Conservation (phyloP, 2,113 vertebrate genomes). For the Micronisus gabar region DNA sequence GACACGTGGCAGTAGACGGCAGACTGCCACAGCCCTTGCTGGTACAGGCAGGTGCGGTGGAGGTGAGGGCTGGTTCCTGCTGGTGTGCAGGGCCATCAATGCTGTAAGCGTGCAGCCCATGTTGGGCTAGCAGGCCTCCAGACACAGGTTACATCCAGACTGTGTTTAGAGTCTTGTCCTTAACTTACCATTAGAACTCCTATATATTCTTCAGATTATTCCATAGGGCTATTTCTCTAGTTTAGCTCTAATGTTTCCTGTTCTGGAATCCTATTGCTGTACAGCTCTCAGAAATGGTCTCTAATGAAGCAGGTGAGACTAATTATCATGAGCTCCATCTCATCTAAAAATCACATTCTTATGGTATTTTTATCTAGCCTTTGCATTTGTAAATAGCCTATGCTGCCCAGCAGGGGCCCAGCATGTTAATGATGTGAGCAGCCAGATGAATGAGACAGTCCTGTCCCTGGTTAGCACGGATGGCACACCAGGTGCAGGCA, state of each 20-base stretch:
- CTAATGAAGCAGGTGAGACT: background rate
- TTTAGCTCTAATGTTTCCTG: background rate
- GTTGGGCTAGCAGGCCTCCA: background rate
- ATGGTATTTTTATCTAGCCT: background rate
- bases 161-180: background rate
- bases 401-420: background rate
- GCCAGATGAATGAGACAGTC: background rate
- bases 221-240: background rate
- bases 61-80: no score
- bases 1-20: rapidly evolving
- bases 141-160: background rate
- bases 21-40: background rate
- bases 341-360: background rate
- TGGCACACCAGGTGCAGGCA: no score
- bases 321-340: background rate
- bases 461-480: background rate
- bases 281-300: background rate
- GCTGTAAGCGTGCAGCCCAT: background rate
- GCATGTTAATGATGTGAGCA: background rate
- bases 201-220: background rate
- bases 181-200: background rate
- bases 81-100: background rate
- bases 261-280: background rate
- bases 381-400: background rate
- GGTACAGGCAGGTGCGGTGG: no score